Evolutionary conservation across 1,140 invertebrate genomes (phyloP).

Genomic region (Drosophila willistoni): DNA sequence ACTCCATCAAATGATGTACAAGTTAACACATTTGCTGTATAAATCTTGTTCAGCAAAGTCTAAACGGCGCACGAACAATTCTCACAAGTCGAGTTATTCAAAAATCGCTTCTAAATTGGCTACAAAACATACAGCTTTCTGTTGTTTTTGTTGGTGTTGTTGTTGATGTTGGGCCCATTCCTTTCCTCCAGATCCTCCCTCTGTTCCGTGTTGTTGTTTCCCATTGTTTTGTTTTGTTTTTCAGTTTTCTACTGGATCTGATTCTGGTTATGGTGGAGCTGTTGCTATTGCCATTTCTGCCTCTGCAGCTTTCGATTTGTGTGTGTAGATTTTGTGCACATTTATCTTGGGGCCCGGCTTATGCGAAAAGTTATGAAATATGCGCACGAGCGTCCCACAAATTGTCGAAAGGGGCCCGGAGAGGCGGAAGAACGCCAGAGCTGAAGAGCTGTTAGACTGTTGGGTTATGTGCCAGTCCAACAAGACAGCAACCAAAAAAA

Average conservation of each 20-base stretch:
- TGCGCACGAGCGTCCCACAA: constrained; percentile 73
- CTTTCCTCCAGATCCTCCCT: background rate
- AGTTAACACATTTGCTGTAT: constrained; percentile 81
- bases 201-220: background rate
- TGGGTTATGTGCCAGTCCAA: constrained; percentile 4
- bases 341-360: constrained; percentile 81
- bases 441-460: constrained; percentile 8
- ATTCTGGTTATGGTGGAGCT: background rate
- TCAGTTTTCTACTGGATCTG: too few relatives aligned
- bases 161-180: background rate
- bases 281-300: constrained; percentile 29
- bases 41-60: constrained; percentile 76
- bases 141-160: constrained; percentile 1
- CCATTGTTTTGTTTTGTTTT: constrained; percentile 12
- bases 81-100: constrained; percentile 79
- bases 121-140: constrained; percentile 48
- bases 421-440: background rate
- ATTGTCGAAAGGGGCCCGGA: constrained; percentile 50
- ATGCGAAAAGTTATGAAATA: constrained; percentile 82
- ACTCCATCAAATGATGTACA: constrained; percentile 82
- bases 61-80: constrained; percentile 62
- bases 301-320: constrained; percentile 77
- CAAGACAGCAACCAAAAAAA: constrained; percentile 13
- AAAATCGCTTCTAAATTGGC: constrained; percentile 82
- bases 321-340: constrained; percentile 73